Evolutionary conservation across 2,797 vertebrate genomes (phyloP).

Genomic region (Chromis chromis): DNA sequence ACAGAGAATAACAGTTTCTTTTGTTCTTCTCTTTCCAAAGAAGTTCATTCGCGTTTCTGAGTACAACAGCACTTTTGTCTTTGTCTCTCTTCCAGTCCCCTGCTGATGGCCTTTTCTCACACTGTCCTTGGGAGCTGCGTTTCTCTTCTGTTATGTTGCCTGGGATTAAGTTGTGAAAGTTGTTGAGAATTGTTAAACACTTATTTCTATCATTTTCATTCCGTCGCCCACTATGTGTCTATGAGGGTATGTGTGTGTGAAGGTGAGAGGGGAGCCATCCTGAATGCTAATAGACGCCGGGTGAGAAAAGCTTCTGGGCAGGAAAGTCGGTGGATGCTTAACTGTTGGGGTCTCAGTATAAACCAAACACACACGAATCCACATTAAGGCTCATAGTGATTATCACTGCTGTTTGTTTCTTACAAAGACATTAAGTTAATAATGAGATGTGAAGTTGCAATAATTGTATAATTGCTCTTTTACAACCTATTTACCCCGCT

Average conservation of each 20-base stretch:
- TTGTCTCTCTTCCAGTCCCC: constrained; percentile 11
- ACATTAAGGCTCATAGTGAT: constrained; percentile 15
- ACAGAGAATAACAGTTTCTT: constrained; percentile 4
- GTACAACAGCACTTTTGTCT: constrained; percentile 17
- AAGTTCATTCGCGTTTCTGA: constrained; percentile 21
- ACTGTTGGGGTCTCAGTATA: constrained; percentile 13
- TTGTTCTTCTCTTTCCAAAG: constrained; percentile 16
- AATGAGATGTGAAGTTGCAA: constrained; percentile 52
- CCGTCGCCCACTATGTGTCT: constrained; percentile 12
- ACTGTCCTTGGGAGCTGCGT: constrained; percentile 57
- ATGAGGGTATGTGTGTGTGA: constrained; percentile 17
- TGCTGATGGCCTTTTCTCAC: constrained; percentile 27
- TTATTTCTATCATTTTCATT: constrained; percentile 41
- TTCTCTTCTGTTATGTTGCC: constrained; percentile 48
- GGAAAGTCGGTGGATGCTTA: constrained; percentile 17
- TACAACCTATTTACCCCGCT: constrained; percentile 36
- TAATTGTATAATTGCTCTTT: constrained; percentile 44
- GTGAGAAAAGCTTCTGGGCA: constrained; percentile 17
- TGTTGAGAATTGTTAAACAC: constrained; percentile 49
- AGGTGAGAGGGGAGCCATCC: constrained; percentile 33
- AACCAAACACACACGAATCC: constrained; percentile 11
- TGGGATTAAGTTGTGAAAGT: constrained; percentile 58
- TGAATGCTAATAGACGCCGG: constrained; percentile 38
- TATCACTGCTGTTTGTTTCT: constrained; percentile 18
- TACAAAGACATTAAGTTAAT: constrained; percentile 48